Evolutionary conservation across 2,888 invertebrate genomes (phyloP).

Genomic region (Polymixis flavicincta): DNA sequence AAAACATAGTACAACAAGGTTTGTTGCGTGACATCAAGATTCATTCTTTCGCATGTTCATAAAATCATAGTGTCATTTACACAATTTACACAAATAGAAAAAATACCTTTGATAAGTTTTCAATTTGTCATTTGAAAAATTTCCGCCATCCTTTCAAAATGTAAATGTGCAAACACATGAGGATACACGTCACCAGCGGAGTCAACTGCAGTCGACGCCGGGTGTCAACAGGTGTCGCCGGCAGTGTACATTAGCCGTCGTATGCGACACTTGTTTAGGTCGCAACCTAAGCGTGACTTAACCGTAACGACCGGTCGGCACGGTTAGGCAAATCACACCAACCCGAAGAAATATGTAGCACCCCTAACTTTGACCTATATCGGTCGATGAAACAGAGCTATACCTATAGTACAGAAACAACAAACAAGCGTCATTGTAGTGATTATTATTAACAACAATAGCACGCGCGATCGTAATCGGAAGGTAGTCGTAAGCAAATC

Average conservation of each 20-base stretch:
- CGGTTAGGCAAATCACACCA: background rate
- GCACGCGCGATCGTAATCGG: slow-evolving; percentile 34
- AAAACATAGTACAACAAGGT: too few relatives aligned
- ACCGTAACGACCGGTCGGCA: background rate
- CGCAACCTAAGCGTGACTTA: too few relatives aligned
- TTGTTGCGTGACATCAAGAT: background rate
- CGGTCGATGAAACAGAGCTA: background rate
- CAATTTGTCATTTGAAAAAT: background rate
- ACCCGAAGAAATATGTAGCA: background rate
- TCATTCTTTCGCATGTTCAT: background rate
- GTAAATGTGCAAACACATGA: too few relatives aligned
- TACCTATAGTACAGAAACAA: background rate
- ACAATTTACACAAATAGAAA: background rate
- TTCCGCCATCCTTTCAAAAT: too few relatives aligned
- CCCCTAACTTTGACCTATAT: background rate
- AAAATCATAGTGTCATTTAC: background rate
- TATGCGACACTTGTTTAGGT: too few relatives aligned
- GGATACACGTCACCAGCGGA: too few relatives aligned
- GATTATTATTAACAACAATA: slow-evolving; percentile 23
- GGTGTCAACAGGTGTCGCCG: too few relatives aligned
- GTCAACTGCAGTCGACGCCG: too few relatives aligned
- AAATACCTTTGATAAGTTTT: too few relatives aligned
- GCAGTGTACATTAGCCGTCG: too few relatives aligned
- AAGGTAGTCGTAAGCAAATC: slow-evolving; percentile 38
- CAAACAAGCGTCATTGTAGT: background rate